These are phyloP conservation scores for Brachypodius melanocephalos DNA, from an alignment of 2,113 vertebrate genomes.

Conservation along the genomic window DNA sequence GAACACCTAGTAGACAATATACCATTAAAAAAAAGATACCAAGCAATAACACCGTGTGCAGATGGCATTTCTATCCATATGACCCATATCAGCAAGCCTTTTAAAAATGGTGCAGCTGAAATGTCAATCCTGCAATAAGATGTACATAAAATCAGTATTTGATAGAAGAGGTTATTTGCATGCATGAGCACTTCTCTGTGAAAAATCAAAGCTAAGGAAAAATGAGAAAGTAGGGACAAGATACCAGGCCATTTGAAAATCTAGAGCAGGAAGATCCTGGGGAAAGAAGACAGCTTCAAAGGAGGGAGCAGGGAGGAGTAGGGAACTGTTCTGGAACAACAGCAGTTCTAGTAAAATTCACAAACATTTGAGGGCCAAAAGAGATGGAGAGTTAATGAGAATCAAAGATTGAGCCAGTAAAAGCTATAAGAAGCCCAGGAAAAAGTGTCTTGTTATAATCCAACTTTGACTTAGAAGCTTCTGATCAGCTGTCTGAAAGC, in stretches of 20 bases:
- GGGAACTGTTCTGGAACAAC: fast-evolving
- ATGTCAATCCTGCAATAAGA: neutral
- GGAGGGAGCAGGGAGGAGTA: neutral
- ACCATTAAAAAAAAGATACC: neutral
- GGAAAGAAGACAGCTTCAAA: neutral
- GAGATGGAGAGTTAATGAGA: neutral
- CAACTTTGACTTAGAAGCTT: neutral
- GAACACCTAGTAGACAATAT: neutral
- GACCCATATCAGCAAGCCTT: neutral
- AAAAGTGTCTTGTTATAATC: neutral
- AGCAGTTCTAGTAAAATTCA: neutral
- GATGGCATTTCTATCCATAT: neutral
- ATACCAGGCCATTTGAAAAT: neutral
- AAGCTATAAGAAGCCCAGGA: neutral
- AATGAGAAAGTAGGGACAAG: neutral
- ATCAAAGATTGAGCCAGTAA: neutral
- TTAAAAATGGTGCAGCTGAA: neutral
- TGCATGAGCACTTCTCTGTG: neutral
- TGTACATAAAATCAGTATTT: neutral
- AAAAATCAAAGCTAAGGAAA: neutral
- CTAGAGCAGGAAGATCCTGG: neutral
- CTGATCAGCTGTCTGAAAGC: neutral
- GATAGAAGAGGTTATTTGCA: neutral
- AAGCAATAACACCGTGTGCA: neutral
- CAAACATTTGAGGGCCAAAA: neutral